Evolutionary conservation across 2,797 vertebrate genomes (phyloP).

Genomic region (Taeniopygia guttata): DNA sequence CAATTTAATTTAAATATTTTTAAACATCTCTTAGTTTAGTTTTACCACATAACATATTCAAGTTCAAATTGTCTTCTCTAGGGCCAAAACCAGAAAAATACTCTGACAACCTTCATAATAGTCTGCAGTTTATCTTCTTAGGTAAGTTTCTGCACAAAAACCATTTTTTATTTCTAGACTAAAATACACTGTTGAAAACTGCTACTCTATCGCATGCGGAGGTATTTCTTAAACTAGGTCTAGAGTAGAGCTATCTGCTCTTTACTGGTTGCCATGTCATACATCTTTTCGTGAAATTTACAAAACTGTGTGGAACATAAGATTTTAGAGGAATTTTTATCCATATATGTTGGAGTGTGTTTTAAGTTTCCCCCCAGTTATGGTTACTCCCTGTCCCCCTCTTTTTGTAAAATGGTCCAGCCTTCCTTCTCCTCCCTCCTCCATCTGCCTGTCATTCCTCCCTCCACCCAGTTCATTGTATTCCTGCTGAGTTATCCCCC

Average conservation of each 20-base stretch:
- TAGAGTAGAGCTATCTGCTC: not conserved
- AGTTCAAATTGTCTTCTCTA: not conserved
- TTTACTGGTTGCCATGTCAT: not conserved
- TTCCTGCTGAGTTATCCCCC: too few relatives aligned
- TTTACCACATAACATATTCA: not conserved
- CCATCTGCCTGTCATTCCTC: too few relatives aligned
- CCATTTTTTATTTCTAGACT: not conserved
- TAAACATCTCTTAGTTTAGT: not conserved
- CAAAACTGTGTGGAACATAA: not conserved
- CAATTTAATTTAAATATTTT: not conserved
- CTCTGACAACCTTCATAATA: not conserved
- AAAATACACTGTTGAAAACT: not conserved
- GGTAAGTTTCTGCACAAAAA: not conserved
- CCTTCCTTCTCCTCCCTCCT: too few relatives aligned
- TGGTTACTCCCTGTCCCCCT: too few relatives aligned
- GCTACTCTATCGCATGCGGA: not conserved
- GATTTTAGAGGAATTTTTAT: not conserved
- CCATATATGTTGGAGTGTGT: rapidly evolving
- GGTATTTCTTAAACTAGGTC: not conserved
- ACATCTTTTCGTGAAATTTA: not conserved
- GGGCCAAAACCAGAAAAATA: not conserved
- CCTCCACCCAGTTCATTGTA: too few relatives aligned
- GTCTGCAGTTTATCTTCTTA: not conserved
- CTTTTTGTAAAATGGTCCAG: too few relatives aligned
- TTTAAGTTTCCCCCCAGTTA: too few relatives aligned